phyloP scores from a whole-genome alignment of 2,888 invertebrate species.

The Drosophila nigricruria region DNA sequence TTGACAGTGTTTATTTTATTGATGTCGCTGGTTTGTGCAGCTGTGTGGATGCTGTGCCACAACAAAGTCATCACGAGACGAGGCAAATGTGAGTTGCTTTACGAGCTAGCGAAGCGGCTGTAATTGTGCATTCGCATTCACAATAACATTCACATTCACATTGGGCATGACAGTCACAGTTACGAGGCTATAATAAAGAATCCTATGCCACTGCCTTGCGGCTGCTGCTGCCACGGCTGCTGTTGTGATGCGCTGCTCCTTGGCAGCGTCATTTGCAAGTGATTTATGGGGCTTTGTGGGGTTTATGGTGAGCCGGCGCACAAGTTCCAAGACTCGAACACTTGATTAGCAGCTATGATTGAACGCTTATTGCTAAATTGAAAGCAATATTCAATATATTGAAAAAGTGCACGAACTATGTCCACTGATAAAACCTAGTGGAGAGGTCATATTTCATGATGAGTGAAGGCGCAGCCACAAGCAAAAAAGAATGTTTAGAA shows the following conservation, averaged over 20 bases:
- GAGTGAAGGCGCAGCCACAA: not conserved
- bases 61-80: constrained; percentile 60
- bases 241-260: constrained; percentile 23
- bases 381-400: constrained; percentile 27
- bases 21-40: constrained; percentile 59
- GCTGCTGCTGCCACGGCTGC: not conserved
- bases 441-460: not conserved
- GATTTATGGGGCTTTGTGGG: constrained; percentile 69
- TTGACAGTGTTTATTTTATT: constrained; percentile 79
- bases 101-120: constrained; percentile 76
- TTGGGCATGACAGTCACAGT: constrained; percentile 34
- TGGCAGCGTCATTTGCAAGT: constrained; percentile 76
- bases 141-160: constrained; percentile 52
- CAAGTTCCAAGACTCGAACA: constrained; percentile 47
- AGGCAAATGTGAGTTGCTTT: constrained; percentile 62
- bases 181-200: constrained; percentile 51
- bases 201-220: constrained; percentile 22
- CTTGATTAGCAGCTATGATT: constrained; percentile 76
- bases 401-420: not conserved
- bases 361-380: constrained; percentile 66
- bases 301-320: constrained; percentile 5
- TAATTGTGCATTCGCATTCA: constrained; percentile 77
- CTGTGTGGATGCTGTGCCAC: constrained; percentile 38
- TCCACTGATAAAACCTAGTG: not conserved
- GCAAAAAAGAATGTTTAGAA: not conserved